Evolutionary conservation across 2,113 vertebrate species (phyloP), one percentile per base, ranked within the genome.

Genomic region (Micronycteris hirsuta): DNA sequence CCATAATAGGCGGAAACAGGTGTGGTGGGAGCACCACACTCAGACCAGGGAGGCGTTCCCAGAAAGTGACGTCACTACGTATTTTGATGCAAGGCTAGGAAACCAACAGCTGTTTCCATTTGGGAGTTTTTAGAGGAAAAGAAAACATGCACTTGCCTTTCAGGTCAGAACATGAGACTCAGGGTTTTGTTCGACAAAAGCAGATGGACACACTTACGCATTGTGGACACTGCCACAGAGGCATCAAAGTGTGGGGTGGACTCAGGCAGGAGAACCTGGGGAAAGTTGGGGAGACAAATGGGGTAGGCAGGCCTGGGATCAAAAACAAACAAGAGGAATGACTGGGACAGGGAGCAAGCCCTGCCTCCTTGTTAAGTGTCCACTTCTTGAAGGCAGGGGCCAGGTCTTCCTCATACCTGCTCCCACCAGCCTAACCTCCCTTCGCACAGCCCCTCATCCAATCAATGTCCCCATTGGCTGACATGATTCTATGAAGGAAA

Each of bases 401-500:
- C 68, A 31, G 16, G 28, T 26, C 45, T 78, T 20, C 4, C 31
- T 47, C 4, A 0, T 13, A 3, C 11, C 38, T 45, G 7, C 2
- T 15, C 28, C 58, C 0, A 3, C 22, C 28, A 52, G 15, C 17
- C 43, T 26, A 6, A n/a, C n/a, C 33, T 49, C 6, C 17, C 78
- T 31, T 10, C 4, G 9, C 31, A 8, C 0, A 0, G 24, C 9
- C 56, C 19, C 20, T 38, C 5, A 0, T n/a, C 31, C n/a, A 7
- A 6, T 24, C 7, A 4, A 16, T 41, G 31, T 41, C 31, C 38
- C 65, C 38, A 83, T 73, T 80, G 93, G 91, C 43, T 52, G 36
- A 31, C 56, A 1, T 7, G 24, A 67, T 85, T 95, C 93, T 4
- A 0, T 19, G 22, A n/a, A 36, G 78, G 49, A 76, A 54, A 56